Conservation (phyloP, 2,888 invertebrate genomes). For the Cylloceria caligata region DNA sequence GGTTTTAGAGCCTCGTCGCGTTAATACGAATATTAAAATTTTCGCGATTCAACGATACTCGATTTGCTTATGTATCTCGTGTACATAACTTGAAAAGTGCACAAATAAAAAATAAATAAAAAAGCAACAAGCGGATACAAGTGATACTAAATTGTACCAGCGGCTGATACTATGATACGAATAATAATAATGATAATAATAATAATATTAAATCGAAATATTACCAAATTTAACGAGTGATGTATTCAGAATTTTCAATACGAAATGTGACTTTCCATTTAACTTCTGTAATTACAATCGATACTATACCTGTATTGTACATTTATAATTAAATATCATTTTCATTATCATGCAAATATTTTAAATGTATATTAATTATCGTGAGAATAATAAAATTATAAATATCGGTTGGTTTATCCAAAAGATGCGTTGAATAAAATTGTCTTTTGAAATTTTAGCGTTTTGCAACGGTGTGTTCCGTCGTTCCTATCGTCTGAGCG, state of each 20-base stretch:
- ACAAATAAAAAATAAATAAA: conserved; percentile 29
- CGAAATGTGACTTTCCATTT: conserved; percentile 35
- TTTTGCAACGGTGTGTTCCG: too few species aligned
- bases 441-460: too few species aligned
- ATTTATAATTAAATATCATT: conserved; percentile 53
- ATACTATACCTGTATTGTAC: conserved; percentile 56
- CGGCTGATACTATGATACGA: conserved; percentile 29
- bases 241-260: conserved; percentile 32
- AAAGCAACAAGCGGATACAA: conserved; percentile 57
- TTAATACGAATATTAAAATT: conserved; percentile 25
- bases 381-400: conserved; percentile 61
- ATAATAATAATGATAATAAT: conserved; percentile 19
- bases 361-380: conserved; percentile 59
- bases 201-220: conserved; percentile 12
- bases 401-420: conserved; percentile 59
- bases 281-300: conserved; percentile 43
- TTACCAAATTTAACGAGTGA: conserved; percentile 58
- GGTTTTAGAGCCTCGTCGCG: conserved; percentile 43
- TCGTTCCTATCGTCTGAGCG: too few species aligned
- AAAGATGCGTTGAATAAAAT: neutral
- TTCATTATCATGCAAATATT: conserved; percentile 58
- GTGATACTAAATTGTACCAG: conserved; percentile 64
- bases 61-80: conserved; percentile 44
- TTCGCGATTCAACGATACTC: conserved; percentile 41
- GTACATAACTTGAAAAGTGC: conserved; percentile 19